These are phyloP conservation scores for Helarctos malayanus DNA, from an alignment of 2,797 vertebrate species.

Conservation along the genomic window DNA sequence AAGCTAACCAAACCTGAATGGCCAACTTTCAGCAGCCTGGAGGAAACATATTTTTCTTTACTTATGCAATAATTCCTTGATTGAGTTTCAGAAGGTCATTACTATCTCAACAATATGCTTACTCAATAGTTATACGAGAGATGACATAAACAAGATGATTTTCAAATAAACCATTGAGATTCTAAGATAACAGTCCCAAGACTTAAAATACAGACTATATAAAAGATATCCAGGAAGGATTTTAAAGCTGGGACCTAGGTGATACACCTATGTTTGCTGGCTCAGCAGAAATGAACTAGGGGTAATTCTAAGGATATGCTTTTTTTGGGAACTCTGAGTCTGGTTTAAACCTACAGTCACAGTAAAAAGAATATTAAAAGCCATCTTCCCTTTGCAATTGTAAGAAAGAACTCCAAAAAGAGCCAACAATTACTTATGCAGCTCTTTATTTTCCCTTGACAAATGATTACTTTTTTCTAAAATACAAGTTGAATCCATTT, in stretches of 20 bases:
- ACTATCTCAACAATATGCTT: slow-evolving; percentile 34
- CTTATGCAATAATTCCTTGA: slow-evolving; percentile 53
- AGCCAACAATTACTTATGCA: neutral
- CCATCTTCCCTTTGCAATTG: neutral
- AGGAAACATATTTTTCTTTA: neutral
- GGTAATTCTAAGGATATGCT: neutral
- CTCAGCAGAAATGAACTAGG: neutral
- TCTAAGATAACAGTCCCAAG: slow-evolving; percentile 51
- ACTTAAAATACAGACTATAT: slow-evolving; percentile 39
- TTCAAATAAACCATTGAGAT: slow-evolving; percentile 7
- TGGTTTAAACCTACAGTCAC: neutral
- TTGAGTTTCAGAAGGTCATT: slow-evolving; percentile 18
- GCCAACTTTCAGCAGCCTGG: neutral
- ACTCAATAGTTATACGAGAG: slow-evolving; percentile 44
- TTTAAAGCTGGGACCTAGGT: neutral
- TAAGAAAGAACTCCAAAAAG: neutral
- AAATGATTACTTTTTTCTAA: neutral
- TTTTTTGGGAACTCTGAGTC: neutral
- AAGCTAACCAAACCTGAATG: neutral
- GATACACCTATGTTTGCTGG: neutral
- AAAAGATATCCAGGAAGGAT: neutral
- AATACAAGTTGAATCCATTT: neutral
- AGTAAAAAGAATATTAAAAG: neutral
- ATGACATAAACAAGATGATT: slow-evolving; percentile 58
- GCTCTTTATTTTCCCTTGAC: neutral